These are phyloP conservation scores for Chaitophorus viminalis DNA, from an alignment of 2,888 invertebrate genomes.

Conservation along the genomic window DNA sequence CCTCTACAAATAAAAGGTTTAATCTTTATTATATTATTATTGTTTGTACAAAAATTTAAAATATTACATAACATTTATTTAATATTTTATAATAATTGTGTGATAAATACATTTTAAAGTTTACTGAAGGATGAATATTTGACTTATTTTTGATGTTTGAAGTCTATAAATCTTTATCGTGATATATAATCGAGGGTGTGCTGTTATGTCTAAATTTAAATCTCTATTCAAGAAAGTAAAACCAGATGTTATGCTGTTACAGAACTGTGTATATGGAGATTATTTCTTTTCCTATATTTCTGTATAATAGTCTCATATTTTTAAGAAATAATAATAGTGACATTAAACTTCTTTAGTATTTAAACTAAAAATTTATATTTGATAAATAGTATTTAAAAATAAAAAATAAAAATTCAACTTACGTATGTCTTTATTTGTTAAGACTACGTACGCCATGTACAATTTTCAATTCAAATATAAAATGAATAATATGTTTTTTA, in stretches of 20 bases:
- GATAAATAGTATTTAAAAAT: too few species aligned
- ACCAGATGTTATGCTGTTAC: constrained; percentile 46
- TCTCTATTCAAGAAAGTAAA: not conserved
- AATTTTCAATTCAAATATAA: too few species aligned
- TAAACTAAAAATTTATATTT: too few species aligned
- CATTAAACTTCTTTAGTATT: too few species aligned
- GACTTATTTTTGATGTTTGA: not conserved
- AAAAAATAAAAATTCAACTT: too few species aligned
- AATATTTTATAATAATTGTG: not conserved
- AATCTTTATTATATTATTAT: not conserved
- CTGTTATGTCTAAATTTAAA: constrained; percentile 44
- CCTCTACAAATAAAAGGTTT: too few species aligned
- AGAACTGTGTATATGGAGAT: not conserved
- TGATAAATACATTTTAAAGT: not conserved
- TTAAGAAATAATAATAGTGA: too few species aligned
- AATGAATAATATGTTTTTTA: too few species aligned
- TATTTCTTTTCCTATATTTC: not conserved
- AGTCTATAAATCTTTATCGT: constrained; percentile 36
- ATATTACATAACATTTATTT: not conserved
- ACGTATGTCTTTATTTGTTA: too few species aligned
- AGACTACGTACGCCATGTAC: too few species aligned
- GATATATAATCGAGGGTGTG: constrained; percentile 7
- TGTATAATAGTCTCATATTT: not conserved
- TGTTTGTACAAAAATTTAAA: not conserved
- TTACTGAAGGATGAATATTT: not conserved